Evolutionary conservation across 2,888 invertebrate species (phyloP).

Genomic region (Hemithea aestivaria): DNA sequence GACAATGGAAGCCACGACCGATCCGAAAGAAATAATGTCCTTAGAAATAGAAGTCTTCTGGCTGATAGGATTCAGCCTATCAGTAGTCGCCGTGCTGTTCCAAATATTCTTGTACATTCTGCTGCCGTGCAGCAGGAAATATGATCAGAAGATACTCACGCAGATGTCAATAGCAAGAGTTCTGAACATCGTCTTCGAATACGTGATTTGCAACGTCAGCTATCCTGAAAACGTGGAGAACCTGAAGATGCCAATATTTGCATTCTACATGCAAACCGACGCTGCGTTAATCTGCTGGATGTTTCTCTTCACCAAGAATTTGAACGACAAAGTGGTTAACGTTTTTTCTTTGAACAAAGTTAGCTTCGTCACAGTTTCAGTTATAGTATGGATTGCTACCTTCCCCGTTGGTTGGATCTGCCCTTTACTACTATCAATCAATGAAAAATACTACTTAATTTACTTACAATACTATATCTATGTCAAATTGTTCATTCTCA

Average conservation of each 20-base stretch:
- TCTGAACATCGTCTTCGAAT: constrained; percentile 43
- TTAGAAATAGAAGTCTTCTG: too few relatives aligned
- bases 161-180: constrained; percentile 49
- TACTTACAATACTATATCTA: constrained; percentile 39
- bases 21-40: too few relatives aligned
- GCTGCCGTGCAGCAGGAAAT: constrained; percentile 41
- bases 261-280: constrained; percentile 46
- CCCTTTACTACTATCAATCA: constrained; percentile 17
- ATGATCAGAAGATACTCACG: constrained; percentile 48
- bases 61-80: constrained; percentile 42
- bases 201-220: constrained; percentile 20
- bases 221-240: background rate
- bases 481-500: constrained; percentile 43
- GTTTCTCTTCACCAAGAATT: constrained; percentile 55
- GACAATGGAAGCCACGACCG: too few relatives aligned
- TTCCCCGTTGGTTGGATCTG: constrained; percentile 40
- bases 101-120: constrained; percentile 38
- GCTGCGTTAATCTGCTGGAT: constrained; percentile 49
- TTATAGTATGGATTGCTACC: constrained; percentile 39
- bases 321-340: constrained; percentile 54
- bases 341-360: constrained; percentile 39
- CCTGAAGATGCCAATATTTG: constrained; percentile 18
- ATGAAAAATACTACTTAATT: background rate
- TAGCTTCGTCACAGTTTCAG: constrained; percentile 32
- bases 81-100: constrained; percentile 34